Evolutionary conservation across 2,797 vertebrate genomes (phyloP), one percentile per base, ranked within the genome.

Genomic region (Chaenodraco wilsoni): DNA sequence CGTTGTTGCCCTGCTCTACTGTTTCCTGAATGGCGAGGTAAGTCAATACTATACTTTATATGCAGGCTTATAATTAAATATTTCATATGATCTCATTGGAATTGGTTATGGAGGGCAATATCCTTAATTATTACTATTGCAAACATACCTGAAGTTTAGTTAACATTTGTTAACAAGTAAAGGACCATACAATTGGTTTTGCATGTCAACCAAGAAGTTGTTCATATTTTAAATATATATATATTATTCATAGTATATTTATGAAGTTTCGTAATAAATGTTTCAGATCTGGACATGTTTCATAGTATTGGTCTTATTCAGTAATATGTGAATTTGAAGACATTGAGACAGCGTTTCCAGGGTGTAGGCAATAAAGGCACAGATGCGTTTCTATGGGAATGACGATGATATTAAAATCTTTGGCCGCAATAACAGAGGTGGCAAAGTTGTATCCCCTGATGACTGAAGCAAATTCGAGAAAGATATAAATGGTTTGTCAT

Each of bases 1-100:
- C 45, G 94, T 95, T 40, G 96, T 97, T 84, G 95, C 96, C 54
- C 88, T 97, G 76, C 95, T 97, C 1, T 97, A 97, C 83, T 97
- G 96, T 67, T 97, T 97, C 88, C 89, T 97, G 63, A 97, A 97
- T 0, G 95, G 95, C 48, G 96, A 97, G 92, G 96, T 97, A 74
- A 91, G 95, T 59, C 31, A 65, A 59, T 15, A 3, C 5, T 16
- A 16, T 10, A 12, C 9, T 21, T 21, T 13, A 46, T 40, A 17
- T 56, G 23, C 11, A 40, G 40, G 23, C 3, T 54, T 13, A 33
- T 13, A 55, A 8, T 62, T 40, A 23, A 1, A 40, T 46, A 16
- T n/a, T 13, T 5, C 11, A 2, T 27, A 16, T 45, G 6, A 54
- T 54, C 0, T 37, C 2, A 61, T 37, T 44, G 7, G 8, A 41